These are phyloP conservation scores for Alosa alosa DNA, from an alignment of 2,113 vertebrate species.

Conservation along the genomic window DNA sequence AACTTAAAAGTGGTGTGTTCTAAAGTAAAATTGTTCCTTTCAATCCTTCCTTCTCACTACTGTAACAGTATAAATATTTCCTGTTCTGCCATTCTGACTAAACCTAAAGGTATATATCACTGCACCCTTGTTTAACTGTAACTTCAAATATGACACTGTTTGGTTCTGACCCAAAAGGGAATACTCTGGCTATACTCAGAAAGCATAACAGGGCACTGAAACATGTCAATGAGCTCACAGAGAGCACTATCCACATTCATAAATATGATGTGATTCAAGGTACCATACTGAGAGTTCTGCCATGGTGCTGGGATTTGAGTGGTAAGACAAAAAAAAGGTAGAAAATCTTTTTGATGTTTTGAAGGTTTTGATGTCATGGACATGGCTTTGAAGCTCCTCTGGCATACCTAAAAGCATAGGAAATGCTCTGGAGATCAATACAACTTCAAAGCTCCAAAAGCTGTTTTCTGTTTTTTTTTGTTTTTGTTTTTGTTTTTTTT, in stretches of 20 bases:
- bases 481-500: background rate
- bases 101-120: background rate
- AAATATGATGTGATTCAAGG: background rate
- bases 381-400: background rate
- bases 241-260: background rate
- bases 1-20: background rate
- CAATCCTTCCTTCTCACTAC: background rate
- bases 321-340: background rate
- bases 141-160: background rate
- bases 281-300: background rate
- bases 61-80: background rate
- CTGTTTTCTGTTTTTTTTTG: background rate
- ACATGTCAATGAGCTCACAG: background rate
- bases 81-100: background rate
- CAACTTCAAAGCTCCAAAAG: conserved; percentile 10
- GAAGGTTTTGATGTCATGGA: background rate
- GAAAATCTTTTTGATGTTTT: conserved; percentile 3
- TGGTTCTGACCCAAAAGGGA: background rate
- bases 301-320: background rate
- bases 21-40: background rate
- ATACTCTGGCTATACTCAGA: background rate
- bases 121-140: background rate
- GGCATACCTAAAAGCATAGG: background rate
- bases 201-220: background rate
- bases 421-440: background rate